These are phyloP conservation scores for Dipodomys ordii DNA, from an alignment of 2,113 vertebrate genomes.

Conservation along the genomic window DNA sequence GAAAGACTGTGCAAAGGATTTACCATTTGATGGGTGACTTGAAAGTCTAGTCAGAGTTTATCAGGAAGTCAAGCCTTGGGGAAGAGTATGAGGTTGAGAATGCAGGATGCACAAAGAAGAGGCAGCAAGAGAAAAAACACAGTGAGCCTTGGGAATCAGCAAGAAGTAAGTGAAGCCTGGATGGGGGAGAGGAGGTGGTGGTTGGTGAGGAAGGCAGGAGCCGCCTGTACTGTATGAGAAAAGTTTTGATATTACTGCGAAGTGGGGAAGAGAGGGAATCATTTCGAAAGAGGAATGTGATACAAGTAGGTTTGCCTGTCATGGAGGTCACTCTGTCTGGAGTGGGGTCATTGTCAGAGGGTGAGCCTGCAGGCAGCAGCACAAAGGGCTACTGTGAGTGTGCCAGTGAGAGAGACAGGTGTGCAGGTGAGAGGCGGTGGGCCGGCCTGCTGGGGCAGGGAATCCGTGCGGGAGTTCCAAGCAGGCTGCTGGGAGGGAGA, in stretches of 20 bases:
- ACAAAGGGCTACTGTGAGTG: slow-evolving; percentile 17
- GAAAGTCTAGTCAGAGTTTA: not conserved
- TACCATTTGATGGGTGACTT: not conserved
- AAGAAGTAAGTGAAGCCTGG: not conserved
- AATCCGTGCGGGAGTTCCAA: not conserved
- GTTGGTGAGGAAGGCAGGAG: not conserved
- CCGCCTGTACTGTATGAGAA: not conserved
- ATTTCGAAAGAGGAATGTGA: slow-evolving; percentile 4
- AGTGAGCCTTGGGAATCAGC: not conserved
- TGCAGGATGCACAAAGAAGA: not conserved
- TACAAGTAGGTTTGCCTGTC: not conserved
- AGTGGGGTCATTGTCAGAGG: not conserved
- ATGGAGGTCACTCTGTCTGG: not conserved
- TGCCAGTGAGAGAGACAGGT: not conserved
- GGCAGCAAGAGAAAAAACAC: not conserved
- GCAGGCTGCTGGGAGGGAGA: not conserved
- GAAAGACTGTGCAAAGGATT: not conserved
- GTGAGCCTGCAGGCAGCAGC: not conserved
- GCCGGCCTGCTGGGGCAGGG: not conserved
- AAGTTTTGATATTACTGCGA: not conserved
- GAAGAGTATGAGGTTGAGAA: not conserved
- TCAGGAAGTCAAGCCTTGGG: not conserved
- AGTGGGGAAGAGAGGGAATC: not conserved
- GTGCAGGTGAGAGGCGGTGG: not conserved
- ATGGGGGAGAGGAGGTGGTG: not conserved